phyloP scores from a whole-genome alignment of 2,113 vertebrate genomes.

The Gulo gulo region DNA sequence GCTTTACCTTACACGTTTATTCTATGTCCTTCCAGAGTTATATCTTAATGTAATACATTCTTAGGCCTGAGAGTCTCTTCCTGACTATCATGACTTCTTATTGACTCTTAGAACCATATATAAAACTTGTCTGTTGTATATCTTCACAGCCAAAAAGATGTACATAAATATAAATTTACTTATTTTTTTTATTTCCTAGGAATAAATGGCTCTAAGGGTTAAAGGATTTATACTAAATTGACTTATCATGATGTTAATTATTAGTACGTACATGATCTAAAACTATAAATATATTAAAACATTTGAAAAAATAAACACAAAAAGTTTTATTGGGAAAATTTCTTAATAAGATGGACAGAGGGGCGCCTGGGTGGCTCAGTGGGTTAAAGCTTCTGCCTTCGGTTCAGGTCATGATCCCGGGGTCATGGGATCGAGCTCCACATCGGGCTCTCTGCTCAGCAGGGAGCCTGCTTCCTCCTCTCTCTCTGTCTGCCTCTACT shows the following conservation, averaged over 20 bases:
- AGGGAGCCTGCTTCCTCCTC: no score
- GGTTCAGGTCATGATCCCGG: no score
- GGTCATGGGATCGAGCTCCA: no score
- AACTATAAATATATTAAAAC: background rate
- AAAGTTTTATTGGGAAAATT: background rate
- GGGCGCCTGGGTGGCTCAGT: no score
- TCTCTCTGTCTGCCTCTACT: no score
- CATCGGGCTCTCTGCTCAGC: no score
- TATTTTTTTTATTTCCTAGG: background rate
- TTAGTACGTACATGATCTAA: background rate
- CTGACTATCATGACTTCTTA: background rate
- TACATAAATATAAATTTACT: background rate
- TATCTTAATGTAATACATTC: background rate
- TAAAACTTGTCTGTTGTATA: background rate
- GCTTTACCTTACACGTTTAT: background rate
- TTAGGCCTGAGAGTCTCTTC: background rate
- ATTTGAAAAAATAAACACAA: slow-evolving; percentile 23
- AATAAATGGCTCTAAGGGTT: background rate
- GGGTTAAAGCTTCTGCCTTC: no score
- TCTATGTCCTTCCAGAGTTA: background rate
- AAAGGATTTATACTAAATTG: background rate
- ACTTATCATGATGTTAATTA: background rate
- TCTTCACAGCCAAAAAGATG: background rate
- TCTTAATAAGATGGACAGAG: background rate
- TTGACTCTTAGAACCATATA: background rate